phyloP scores from a whole-genome alignment of 2,888 invertebrate genomes.

The Netelia melanura region DNA sequence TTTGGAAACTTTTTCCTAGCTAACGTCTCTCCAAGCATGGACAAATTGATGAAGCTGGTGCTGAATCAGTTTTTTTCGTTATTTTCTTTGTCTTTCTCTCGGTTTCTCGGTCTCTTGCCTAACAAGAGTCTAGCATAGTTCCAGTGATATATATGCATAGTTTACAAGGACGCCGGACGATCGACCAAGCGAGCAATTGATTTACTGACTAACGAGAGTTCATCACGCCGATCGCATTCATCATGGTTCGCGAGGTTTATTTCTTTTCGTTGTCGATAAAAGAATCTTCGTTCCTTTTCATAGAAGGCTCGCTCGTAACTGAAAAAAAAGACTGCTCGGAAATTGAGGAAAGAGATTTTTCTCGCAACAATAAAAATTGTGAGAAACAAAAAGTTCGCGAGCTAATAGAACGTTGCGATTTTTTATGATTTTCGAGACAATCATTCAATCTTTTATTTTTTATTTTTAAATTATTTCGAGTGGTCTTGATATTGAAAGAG shows the following conservation, averaged over 20 bases:
- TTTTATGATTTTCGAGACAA: no score
- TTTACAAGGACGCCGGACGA: conserved; percentile 30
- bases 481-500: no score
- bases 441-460: no score
- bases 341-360: background rate
- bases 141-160: background rate
- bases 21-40: background rate
- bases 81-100: conserved; percentile 6
- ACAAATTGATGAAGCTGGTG: conserved; percentile 18
- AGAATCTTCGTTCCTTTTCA: conserved; percentile 22
- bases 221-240: conserved; percentile 52
- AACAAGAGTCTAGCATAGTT: background rate
- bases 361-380: background rate
- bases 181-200: conserved; percentile 42
- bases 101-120: background rate
- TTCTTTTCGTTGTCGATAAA: conserved; percentile 19
- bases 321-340: background rate
- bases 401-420: background rate
- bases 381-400: background rate
- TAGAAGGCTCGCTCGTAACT: background rate
- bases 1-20: conserved; percentile 4
- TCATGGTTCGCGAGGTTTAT: conserved; percentile 45
- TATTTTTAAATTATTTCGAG: no score
- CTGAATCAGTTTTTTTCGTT: background rate
- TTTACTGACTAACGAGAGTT: conserved; percentile 59